These are phyloP conservation scores for Eurytoma adleriae DNA, from an alignment of 2,888 invertebrate genomes.

Conservation along the genomic window DNA sequence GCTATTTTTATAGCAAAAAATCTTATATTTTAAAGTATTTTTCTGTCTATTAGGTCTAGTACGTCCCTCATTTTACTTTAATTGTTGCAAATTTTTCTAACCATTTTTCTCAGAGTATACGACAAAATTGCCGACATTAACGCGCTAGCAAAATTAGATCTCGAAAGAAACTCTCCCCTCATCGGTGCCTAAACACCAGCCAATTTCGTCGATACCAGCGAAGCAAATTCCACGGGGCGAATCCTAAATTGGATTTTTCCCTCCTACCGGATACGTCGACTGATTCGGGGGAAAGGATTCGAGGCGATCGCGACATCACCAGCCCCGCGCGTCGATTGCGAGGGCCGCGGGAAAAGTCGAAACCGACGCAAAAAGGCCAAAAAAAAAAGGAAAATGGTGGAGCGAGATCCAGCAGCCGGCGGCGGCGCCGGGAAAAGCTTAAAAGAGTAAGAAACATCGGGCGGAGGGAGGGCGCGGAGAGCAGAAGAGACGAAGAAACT, in stretches of 20 bases:
- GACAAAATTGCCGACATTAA: no score
- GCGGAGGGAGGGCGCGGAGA: no score
- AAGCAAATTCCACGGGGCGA: constrained; percentile 17
- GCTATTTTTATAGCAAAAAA: no score
- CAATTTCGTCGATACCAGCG: neutral
- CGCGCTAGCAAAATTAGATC: no score
- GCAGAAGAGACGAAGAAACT: neutral
- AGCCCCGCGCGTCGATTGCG: neutral
- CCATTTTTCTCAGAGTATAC: no score
- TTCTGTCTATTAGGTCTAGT: no score
- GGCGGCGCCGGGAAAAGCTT: constrained; percentile 8
- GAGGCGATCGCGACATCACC: neutral
- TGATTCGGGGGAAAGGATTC: neutral
- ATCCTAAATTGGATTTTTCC: constrained; percentile 43
- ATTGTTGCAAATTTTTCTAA: no score
- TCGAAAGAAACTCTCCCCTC: no score
- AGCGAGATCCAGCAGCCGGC: neutral
- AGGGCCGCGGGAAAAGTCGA: constrained; percentile 20
- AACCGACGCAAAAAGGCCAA: neutral
- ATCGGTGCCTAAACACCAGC: no score
- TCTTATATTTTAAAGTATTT: no score
- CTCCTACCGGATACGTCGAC: neutral
- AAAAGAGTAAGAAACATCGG: constrained; percentile 1
- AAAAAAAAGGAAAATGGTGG: neutral
- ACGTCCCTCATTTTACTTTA: no score